Base-by-base conservation (phyloP, 2,888 invertebrate species). In the Hemistola chrysoprasaria region DNA sequence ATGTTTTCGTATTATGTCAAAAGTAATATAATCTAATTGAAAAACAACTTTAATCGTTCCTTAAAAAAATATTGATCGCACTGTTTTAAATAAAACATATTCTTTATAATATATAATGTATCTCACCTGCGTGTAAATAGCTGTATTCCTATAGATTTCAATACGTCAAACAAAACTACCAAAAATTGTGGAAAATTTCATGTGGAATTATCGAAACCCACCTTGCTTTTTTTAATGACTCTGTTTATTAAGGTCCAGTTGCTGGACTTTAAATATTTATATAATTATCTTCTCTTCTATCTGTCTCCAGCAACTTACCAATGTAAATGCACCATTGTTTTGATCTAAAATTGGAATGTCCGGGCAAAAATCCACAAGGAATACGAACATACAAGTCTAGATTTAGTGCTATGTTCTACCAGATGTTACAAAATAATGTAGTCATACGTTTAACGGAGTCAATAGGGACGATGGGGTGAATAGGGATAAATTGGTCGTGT, bases 181-280 rank as follows among this genome's bases (percentile, higher is more conserved):
- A 8, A 21, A 35, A 24, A 33, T 1, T 8, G 10, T n/a, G 6
- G 6, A 35, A 22, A 27, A 1, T 1, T 3, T 7, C 24, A 8
- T 9, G 1, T 25, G 20, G 9, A 22, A 28, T 27, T 27, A 10
- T 27, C 22, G 10, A 9, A n/a, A 23, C 40, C 52, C 44, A 55
- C 56, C 50, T 50, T 51, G 32, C 31, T 47, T 40, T 33, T 33
- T 46, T 7, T 11, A 38, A 41, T 28, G n/a, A 27, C 36, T 11
- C 30, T 22, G 23, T 35, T 46, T 45, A 48, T 38, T 40, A 32
- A 38, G 25, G 36, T 35, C 36, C 16, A 47, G 51, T 28, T 11
- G 42, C 44, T 50, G 29, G 23, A 8, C 21, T 26, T 4, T 21
- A 23, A 11, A n/a, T n/a, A n/a, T n/a, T n/a, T n/a, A n/a, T n/a